Percentiles rank a stretch among this genome's conserved stretches.
These are phyloP conservation scores for Fabriciana adippe DNA, from an alignment of 2,888 invertebrate genomes.

Conservation along the genomic window DNA sequence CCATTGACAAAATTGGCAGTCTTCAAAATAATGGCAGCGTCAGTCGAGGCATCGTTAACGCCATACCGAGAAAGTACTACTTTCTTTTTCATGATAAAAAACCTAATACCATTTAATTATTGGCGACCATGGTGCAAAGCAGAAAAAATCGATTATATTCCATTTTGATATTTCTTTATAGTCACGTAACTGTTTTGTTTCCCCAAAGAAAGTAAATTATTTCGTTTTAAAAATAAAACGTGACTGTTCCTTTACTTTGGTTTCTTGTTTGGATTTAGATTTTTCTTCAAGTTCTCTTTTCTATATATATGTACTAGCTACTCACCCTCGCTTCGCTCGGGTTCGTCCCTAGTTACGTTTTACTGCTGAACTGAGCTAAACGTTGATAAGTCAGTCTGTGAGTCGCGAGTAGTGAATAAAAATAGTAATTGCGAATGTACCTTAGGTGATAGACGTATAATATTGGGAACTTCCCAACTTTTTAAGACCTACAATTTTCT, in stretches of 20 bases:
- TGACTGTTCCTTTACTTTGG: background rate
- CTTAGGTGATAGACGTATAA: too few relatives aligned
- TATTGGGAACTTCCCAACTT: too few relatives aligned
- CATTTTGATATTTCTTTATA: conserved; percentile 24
- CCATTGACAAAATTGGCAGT: conserved; percentile 30
- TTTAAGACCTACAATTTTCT: too few relatives aligned
- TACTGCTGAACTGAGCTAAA: too few relatives aligned
- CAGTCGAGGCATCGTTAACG: conserved; percentile 44
- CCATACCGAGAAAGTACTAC: conserved; percentile 65
- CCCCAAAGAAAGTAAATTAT: conserved; percentile 12
- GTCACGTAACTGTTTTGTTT: conserved; percentile 26
- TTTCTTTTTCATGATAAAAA: conserved; percentile 67
- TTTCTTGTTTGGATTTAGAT: background rate
- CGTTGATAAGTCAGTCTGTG: too few relatives aligned
- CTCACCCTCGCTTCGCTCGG: too few relatives aligned
- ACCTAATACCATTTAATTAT: conserved; percentile 57
- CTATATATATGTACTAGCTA: too few relatives aligned
- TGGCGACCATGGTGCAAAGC: conserved; percentile 26
- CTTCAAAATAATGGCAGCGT: conserved; percentile 61
- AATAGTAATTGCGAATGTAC: too few relatives aligned
- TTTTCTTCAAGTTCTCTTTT: too few relatives aligned
- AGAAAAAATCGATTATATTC: conserved; percentile 33
- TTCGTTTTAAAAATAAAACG: background rate
- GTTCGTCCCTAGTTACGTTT: too few relatives aligned
- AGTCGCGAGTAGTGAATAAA: too few relatives aligned